Percentiles rank a stretch among this genome's conserved stretches.
These are phyloP conservation scores for Melieria picta DNA, from an alignment of 2,888 invertebrate genomes.

Conservation along the genomic window DNA sequence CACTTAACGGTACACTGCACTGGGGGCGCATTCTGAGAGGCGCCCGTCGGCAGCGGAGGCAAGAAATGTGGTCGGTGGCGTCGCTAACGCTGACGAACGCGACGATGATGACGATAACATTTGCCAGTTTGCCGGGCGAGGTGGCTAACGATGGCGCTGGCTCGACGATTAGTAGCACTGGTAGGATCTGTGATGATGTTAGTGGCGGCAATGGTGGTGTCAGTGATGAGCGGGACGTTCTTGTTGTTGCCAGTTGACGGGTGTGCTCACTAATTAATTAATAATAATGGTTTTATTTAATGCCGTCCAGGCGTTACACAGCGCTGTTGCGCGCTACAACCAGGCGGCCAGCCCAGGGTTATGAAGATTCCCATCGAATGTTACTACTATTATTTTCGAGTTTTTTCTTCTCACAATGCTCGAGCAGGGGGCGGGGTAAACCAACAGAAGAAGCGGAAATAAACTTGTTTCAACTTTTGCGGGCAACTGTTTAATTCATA, in stretches of 20 bases:
- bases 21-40: neutral
- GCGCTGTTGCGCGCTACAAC: no score
- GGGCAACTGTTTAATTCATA: no score
- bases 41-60: conserved; percentile 16
- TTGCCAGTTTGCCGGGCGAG: conserved; percentile 1
- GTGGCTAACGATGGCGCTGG: neutral
- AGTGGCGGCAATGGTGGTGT: neutral
- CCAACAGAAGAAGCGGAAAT: no score
- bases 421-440: no score
- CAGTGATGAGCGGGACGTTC: neutral
- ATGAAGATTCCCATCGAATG: no score
- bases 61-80: conserved; percentile 23
- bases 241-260: conserved; percentile 4
- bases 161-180: neutral
- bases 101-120: conserved; percentile 23
- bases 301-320: no score
- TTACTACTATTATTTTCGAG: no score
- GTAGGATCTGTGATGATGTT: neutral
- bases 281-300: conserved; percentile 25
- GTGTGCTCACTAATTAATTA: conserved; percentile 33
- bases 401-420: no score
- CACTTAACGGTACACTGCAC: no score
- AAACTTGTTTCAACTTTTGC: no score
- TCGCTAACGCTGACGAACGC: conserved; percentile 20
- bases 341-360: no score